A percentile compares a stretch with the other conserved stretches of the same genome.
phyloP scores from a whole-genome alignment of 2,888 invertebrate species.

The Ophion costatus region DNA sequence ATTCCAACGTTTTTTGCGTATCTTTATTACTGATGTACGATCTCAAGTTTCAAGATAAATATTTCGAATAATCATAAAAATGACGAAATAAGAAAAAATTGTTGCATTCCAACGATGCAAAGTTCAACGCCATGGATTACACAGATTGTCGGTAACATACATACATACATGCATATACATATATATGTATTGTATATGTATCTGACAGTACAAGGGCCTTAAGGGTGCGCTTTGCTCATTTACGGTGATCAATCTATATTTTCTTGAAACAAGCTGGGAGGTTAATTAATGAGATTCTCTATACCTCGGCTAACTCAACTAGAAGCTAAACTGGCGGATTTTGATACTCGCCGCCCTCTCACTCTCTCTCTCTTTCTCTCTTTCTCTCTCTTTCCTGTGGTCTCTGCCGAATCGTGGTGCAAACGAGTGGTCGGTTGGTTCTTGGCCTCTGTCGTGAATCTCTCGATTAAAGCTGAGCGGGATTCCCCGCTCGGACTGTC shows the following conservation, averaged over 20 bases:
- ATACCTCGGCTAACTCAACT: constrained; percentile 13
- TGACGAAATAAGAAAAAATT: too few species aligned
- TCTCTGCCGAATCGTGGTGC: constrained; percentile 44
- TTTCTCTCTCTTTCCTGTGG: constrained; percentile 4
- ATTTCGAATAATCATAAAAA: too few species aligned
- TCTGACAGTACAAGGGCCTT: too few species aligned
- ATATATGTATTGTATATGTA: too few species aligned
- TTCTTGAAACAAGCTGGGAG: constrained; percentile 47
- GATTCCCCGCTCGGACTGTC: constrained; percentile 47
- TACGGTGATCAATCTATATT: constrained; percentile 18
- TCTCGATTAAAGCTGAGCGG: constrained; percentile 35
- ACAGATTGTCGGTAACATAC: too few species aligned
- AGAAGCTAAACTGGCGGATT: constrained; percentile 48
- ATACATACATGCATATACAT: too few species aligned
- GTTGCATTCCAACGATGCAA: too few species aligned
- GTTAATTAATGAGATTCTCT: constrained; percentile 12
- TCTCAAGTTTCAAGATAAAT: too few species aligned
- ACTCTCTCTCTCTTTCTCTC: constrained; percentile 9
- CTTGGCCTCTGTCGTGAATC: constrained; percentile 46
- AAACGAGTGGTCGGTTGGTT: constrained; percentile 52
- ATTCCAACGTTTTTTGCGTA: too few species aligned
- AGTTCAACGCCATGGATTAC: too few species aligned
- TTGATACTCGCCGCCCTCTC: constrained; percentile 39
- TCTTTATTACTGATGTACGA: too few species aligned
- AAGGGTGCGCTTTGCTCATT: constrained; percentile 34